phyloP scores from a whole-genome alignment of 2,888 invertebrate genomes.

The Ecliptopera silaceata region DNA sequence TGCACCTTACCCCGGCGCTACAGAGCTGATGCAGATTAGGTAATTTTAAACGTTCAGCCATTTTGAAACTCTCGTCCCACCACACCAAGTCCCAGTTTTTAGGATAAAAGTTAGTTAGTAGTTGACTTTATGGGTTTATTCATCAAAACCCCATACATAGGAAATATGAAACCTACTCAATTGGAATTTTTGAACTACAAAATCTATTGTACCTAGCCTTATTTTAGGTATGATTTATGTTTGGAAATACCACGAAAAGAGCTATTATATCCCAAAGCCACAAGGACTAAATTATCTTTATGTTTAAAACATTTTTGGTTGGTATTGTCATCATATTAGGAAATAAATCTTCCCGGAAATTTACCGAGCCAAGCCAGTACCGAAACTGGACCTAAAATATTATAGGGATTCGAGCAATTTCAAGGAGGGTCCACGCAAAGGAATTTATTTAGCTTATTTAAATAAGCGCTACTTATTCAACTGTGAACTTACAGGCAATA shows the following conservation, averaged over 20 bases:
- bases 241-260: neutral
- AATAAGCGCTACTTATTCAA: slow-evolving; percentile 21
- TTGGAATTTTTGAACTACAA: too few species aligned
- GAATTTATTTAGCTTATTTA: slow-evolving; percentile 29
- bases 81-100: neutral
- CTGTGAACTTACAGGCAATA: slow-evolving; percentile 9
- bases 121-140: neutral
- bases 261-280: neutral
- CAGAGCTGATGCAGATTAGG: slow-evolving; percentile 22
- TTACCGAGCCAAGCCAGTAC: slow-evolving; percentile 23
- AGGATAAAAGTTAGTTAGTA: neutral
- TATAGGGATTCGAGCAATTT: slow-evolving; percentile 28
- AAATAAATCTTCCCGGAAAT: slow-evolving; percentile 26
- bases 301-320: slow-evolving; percentile 19
- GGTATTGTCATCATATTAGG: slow-evolving; percentile 17
- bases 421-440: slow-evolving; percentile 17
- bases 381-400: slow-evolving; percentile 29
- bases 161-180: too few species aligned
- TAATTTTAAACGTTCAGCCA: slow-evolving; percentile 16
- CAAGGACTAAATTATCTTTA: neutral
- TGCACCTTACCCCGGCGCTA: slow-evolving; percentile 9
- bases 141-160: too few species aligned
- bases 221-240: neutral
- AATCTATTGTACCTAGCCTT: too few species aligned
- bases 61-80: slow-evolving; percentile 14